Conservation (phyloP, 2,797 vertebrate species). For the Helarctos malayanus region DNA sequence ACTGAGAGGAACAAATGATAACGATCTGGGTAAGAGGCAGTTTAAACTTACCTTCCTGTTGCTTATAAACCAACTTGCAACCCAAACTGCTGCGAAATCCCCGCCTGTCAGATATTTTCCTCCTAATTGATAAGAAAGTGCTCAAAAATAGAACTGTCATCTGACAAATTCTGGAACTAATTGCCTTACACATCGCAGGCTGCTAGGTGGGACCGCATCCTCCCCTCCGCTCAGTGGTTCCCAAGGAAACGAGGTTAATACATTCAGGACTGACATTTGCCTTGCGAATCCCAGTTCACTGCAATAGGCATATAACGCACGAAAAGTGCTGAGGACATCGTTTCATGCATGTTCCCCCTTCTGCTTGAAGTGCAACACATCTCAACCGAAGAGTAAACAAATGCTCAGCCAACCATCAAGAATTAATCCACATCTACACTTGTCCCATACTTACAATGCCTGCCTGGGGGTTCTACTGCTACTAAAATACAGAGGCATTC, state of each 20-base stretch:
- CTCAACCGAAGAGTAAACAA: slow-evolving; percentile 58
- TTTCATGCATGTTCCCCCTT: background rate
- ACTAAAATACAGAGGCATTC: background rate
- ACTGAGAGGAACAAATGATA: background rate
- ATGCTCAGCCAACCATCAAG: slow-evolving; percentile 69
- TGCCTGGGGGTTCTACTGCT: background rate
- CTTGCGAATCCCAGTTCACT: slow-evolving; percentile 29
- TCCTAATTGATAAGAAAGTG: slow-evolving; percentile 78
- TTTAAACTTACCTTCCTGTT: slow-evolving; percentile 36
- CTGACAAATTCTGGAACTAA: slow-evolving; percentile 76
- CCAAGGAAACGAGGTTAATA: slow-evolving; percentile 79
- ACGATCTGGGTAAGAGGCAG: background rate
- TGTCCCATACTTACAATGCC: background rate
- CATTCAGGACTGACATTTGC: slow-evolving; percentile 38
- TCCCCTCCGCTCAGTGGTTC: slow-evolving; percentile 59
- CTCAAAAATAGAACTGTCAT: slow-evolving; percentile 78
- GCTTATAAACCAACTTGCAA: background rate
- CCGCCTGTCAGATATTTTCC: slow-evolving; percentile 61
- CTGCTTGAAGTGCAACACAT: slow-evolving; percentile 3
- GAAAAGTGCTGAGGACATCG: background rate
- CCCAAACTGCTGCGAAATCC: slow-evolving; percentile 74
- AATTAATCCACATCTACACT: slow-evolving; percentile 47
- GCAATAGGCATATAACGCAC: background rate
- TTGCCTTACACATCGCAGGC: slow-evolving; percentile 62
- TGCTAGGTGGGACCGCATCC: slow-evolving; percentile 66